phyloP scores from a whole-genome alignment of 1,140 invertebrate genomes.

The Calosoma granatense region DNA sequence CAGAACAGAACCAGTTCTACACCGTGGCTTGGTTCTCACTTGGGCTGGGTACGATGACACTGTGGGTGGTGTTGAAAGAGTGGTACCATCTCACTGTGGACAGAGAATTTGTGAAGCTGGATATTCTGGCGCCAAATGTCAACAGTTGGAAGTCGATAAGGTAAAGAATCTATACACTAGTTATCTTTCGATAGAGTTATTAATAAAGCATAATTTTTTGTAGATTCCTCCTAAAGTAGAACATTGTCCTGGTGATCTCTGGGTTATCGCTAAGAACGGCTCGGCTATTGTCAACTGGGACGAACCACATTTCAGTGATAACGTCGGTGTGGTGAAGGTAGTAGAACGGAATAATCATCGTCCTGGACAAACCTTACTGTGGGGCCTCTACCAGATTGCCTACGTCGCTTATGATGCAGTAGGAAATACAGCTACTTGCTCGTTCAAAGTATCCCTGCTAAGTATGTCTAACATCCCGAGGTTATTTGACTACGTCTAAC shows the following conservation, averaged over 20 bases:
- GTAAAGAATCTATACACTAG: no score
- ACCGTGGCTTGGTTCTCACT: slow-evolving; percentile 72
- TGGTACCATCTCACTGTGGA: slow-evolving; percentile 84
- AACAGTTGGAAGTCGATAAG: slow-evolving; percentile 76
- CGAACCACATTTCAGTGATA: slow-evolving; percentile 83
- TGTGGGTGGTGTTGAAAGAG: slow-evolving; percentile 78
- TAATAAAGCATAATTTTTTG: slow-evolving; percentile 7
- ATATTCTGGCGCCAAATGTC: slow-evolving; percentile 72
- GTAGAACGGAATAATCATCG: slow-evolving; percentile 78
- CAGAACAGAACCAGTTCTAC: slow-evolving; percentile 82
- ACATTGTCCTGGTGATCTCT: slow-evolving; percentile 85
- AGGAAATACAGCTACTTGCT: slow-evolving; percentile 84
- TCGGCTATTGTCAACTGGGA: slow-evolving; percentile 90
- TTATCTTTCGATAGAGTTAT: no score
- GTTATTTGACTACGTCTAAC: neutral
- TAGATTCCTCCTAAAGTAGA: slow-evolving; percentile 71
- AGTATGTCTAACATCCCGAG: slow-evolving; percentile 52
- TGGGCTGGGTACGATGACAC: slow-evolving; percentile 90
- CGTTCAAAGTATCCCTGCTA: slow-evolving; percentile 86
- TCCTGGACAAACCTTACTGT: slow-evolving; percentile 82
- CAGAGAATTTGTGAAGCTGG: slow-evolving; percentile 77
- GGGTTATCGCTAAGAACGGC: slow-evolving; percentile 87
- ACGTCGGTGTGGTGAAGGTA: slow-evolving; percentile 67
- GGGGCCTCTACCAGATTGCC: slow-evolving; percentile 87
- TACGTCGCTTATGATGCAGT: slow-evolving; percentile 88